A percentile compares a stretch with the other conserved stretches of the same genome.
These are phyloP conservation scores for Naso thynnoides DNA, from an alignment of 2,797 vertebrate genomes.

Conservation along the genomic window DNA sequence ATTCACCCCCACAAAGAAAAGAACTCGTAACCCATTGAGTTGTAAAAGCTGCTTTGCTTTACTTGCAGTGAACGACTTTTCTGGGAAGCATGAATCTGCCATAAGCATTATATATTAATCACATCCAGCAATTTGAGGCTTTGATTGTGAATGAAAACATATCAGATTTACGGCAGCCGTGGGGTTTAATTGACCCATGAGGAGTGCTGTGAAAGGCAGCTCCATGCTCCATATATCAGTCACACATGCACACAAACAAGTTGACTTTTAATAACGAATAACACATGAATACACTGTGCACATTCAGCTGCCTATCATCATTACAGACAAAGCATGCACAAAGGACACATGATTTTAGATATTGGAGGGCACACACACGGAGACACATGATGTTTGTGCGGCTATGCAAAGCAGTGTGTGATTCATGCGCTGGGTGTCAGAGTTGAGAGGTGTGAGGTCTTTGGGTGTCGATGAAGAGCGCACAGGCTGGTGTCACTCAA, in stretches of 20 bases:
- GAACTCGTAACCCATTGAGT: conserved; percentile 54
- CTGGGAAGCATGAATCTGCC: conserved; percentile 35
- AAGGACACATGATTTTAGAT: conserved; percentile 22
- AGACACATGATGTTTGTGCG: conserved; percentile 21
- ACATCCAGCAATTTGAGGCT: conserved; percentile 36
- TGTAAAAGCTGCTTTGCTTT: conserved; percentile 58
- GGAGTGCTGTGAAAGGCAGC: conserved; percentile 24
- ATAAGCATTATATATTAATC: conserved; percentile 50
- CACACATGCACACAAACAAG: conserved; percentile 27
- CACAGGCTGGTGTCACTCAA: conserved; percentile 51
- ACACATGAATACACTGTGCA: conserved; percentile 20
- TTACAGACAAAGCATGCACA: conserved; percentile 7
- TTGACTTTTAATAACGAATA: conserved; percentile 48
- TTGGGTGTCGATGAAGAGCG: conserved; percentile 30
- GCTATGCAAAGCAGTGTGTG: conserved; percentile 43
- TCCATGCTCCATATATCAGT: conserved; percentile 16
- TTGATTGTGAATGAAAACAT: conserved; percentile 50
- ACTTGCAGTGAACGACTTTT: conserved; percentile 41
- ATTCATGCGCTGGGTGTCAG: conserved; percentile 58
- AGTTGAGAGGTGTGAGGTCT: conserved; percentile 61
- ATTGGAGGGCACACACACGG: conserved; percentile 16
- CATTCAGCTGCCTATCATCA: background rate
- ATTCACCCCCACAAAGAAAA: conserved; percentile 51
- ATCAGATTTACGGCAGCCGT: conserved; percentile 54
- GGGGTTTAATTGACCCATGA: conserved; percentile 50